Evolutionary conservation across 2,113 vertebrate genomes (phyloP), one percentile per base, ranked within the genome.

Genomic region (Oreochromis niloticus): DNA sequence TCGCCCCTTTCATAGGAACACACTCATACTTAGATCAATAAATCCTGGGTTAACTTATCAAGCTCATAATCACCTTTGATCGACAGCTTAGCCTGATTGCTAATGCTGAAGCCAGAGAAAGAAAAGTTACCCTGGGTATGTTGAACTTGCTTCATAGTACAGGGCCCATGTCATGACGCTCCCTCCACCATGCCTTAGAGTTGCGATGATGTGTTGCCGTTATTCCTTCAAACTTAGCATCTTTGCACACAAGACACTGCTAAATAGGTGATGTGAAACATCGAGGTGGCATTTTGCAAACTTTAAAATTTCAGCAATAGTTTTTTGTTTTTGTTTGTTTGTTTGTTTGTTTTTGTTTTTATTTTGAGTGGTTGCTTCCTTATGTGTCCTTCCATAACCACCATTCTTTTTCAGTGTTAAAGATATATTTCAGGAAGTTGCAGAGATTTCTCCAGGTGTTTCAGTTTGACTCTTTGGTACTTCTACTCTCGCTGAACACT

Each of bases 11-110:
- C 39, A 71, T 2, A 12, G 0, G 1, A 71, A 43, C 39, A 24
- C 0, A 43, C 12, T 71, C n/a, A 16, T 43, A 24, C 5, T 43
- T 43, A 6, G 66, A 71, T 71, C 0, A 0, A 43, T 71, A 71
- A 43, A 71, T 24, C 39, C 66, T 43, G 12, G 5, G 12, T 71
- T 71, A 71, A 43, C 3, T 43, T 43, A 43, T 43, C 1, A 24
- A 71, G n/a, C 39, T 71, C n/a, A 1, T 71, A 27, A 71, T 43
- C n/a, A 71, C 63, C 63, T 71, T 14, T 14, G 11, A 41, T 24
- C 0, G 5, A 73, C 2, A 0, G 39, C 8, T 73, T 43, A 27
- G 36, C 66, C 22, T 43, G 66, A 73, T 43, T 46, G 66, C 8
- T 9, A 73, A 73, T 27, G 13, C 13, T 17, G 39, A 73, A 27